Evolutionary conservation across 2,888 invertebrate genomes (phyloP), one percentile per base, ranked within the genome.

Genomic region (Catocala nupta): DNA sequence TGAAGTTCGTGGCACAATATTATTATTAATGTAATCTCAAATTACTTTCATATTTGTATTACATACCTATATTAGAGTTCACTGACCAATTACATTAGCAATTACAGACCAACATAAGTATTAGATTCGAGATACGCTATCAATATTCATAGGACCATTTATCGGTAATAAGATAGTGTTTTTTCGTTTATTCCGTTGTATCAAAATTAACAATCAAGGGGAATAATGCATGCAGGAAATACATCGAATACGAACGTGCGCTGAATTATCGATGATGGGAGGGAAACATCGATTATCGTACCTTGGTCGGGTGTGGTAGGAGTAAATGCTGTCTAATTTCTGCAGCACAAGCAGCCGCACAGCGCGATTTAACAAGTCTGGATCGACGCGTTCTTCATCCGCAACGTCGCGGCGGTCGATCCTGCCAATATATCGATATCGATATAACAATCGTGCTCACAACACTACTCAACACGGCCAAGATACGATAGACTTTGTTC

Each of bases 221-320:
- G 59, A 50, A 66, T 65, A 70, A 68, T 67, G 70, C 80, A 81
- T 80, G 85, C 86, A 83, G 79, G 81, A 82, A 82, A 75, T 59
- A 85, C 78, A 78, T 75, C 75, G 76, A 80, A 74, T 70, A 83
- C 78, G 73, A 80, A 80, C 75, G 83, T 82, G 81, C 81, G 75
- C 76, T 67, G 77, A 80, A 56, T 74, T 71, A 72, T 83, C 83
- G 83, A 82, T 78, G 83, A 64, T 57, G 57, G 57, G 71, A 73
- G 81, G 82, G 82, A 77, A 85, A 90, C 90, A 91, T 90, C 91
- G 90, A 90, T 85, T 85, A 78, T 91, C 93, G 92, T 94, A 95
- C 95, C 95, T 95, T 91, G 95, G 95, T 90, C 95, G 93, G 81
- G 93, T 92, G 91, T 95, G 94, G 90, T 93, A 94, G 90, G 95